Conservation (phyloP, 2,797 vertebrate species). For the Hephaestus fuliginosus region DNA sequence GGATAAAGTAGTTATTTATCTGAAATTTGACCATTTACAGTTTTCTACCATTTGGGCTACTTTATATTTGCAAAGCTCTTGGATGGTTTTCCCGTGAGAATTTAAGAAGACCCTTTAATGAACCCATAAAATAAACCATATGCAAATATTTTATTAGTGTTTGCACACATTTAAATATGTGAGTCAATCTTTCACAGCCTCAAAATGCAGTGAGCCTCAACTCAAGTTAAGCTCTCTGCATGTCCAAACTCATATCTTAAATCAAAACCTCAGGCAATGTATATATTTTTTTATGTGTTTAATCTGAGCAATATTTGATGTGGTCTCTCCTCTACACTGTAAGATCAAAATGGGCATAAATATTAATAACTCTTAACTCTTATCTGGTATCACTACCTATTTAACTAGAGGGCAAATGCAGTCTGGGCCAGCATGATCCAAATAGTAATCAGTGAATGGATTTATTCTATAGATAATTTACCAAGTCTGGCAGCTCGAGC, state of each 20-base stretch:
- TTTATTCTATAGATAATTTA: conserved; percentile 30
- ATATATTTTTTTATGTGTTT: conserved; percentile 3
- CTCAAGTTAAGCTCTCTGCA: conserved; percentile 11
- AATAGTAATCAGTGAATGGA: conserved; percentile 49
- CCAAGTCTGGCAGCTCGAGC: neutral
- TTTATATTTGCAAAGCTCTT: neutral
- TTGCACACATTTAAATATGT: conserved; percentile 14
- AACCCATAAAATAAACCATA: conserved; percentile 4
- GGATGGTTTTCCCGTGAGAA: neutral
- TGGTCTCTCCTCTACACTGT: conserved; percentile 16
- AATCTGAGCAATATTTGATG: conserved; percentile 40
- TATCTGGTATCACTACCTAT: conserved; percentile 49
- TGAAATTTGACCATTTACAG: neutral
- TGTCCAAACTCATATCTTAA: conserved; percentile 27
- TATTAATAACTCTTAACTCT: conserved; percentile 54
- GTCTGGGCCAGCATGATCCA: conserved; percentile 34
- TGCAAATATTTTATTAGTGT: conserved; percentile 3
- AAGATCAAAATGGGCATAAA: conserved; percentile 43
- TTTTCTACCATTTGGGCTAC: neutral
- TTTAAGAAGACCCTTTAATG: neutral
- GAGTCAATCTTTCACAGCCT: conserved; percentile 9
- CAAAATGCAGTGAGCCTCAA: conserved; percentile 23
- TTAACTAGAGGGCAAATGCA: conserved; percentile 53
- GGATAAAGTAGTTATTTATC: neutral
- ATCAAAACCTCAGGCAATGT: conserved; percentile 36